A percentile compares a stretch with the other conserved stretches of the same genome.
These are phyloP conservation scores for Synanthedon tipuliformis DNA, from an alignment of 2,888 invertebrate genomes.

Conservation along the genomic window DNA sequence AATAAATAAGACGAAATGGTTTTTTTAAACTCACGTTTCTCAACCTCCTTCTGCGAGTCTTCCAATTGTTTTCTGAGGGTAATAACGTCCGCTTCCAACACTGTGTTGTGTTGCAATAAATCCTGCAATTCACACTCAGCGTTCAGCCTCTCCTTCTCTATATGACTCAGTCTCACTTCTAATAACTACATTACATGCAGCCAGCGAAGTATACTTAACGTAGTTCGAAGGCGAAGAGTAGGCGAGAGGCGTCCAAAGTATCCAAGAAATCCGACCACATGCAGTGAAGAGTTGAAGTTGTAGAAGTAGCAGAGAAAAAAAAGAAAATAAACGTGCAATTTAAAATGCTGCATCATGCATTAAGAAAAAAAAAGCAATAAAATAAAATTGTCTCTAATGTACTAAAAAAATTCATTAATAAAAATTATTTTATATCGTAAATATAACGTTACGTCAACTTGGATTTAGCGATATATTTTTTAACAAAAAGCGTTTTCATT, in stretches of 20 bases:
- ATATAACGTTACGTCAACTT: too few species aligned
- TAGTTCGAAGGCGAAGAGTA: conserved; percentile 11
- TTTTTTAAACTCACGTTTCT: conserved; percentile 40
- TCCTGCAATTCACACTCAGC: conserved; percentile 76
- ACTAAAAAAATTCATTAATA: too few species aligned
- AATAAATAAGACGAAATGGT: not conserved
- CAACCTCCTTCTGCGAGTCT: conserved; percentile 39
- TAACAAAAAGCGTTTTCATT: too few species aligned
- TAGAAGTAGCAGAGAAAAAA: not conserved
- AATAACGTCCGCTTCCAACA: conserved; percentile 71
- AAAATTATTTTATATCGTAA: too few species aligned
- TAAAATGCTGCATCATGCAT: not conserved
- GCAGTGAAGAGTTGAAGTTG: conserved; percentile 11
- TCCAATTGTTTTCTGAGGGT: conserved; percentile 60
- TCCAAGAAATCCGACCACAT: conserved; percentile 10
- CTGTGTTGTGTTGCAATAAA: conserved; percentile 75
- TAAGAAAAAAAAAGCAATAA: not conserved
- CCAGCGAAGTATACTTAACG: conserved; percentile 32
- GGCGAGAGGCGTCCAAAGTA: conserved; percentile 7
- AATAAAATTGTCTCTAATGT: too few species aligned
- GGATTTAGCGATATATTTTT: too few species aligned
- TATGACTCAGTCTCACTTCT: conserved; percentile 72
- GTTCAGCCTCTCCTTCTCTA: conserved; percentile 72
- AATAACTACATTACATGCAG: conserved; percentile 59
- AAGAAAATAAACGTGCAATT: not conserved